phyloP scores from a whole-genome alignment of 2,797 vertebrate species.

The Fistularia tabacaria region DNA sequence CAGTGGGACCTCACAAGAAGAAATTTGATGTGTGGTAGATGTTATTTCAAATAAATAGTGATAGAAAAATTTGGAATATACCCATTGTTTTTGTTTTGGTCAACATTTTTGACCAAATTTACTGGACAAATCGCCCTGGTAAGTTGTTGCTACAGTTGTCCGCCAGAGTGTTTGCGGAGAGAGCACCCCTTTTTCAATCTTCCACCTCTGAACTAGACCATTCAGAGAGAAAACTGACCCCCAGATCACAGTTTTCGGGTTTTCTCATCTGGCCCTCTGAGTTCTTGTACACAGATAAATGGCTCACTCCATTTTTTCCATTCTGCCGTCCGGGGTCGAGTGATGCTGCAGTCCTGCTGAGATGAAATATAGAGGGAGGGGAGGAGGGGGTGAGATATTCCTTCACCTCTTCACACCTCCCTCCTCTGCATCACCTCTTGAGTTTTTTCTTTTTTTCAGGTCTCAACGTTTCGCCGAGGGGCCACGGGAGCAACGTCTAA shows the following conservation, averaged over 20 bases:
- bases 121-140: constrained; percentile 12
- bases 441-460: too few relatives aligned
- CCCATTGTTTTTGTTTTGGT: too few relatives aligned
- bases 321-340: constrained; percentile 27
- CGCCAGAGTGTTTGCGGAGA: constrained; percentile 9
- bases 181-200: constrained; percentile 21
- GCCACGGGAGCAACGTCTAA: constrained; percentile 16
- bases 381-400: constrained; percentile 8
- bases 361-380: constrained; percentile 22
- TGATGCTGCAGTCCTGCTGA: constrained; percentile 8
- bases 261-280: constrained; percentile 23
- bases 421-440: constrained; percentile 13
- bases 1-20: too few relatives aligned
- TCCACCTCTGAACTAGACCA: constrained; percentile 24
- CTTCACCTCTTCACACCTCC: constrained; percentile 24
- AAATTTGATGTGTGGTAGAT: too few relatives aligned
- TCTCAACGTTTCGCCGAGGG: constrained; percentile 1
- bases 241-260: constrained; percentile 38
- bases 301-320: constrained; percentile 30
- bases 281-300: constrained; percentile 26
- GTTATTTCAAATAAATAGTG: too few relatives aligned
- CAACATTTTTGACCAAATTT: not conserved
- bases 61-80: too few relatives aligned
- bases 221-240: constrained; percentile 26
- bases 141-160: constrained; percentile 1